Evolutionary conservation across 1,140 invertebrate species (phyloP).

Genomic region (Pinna nobilis): DNA sequence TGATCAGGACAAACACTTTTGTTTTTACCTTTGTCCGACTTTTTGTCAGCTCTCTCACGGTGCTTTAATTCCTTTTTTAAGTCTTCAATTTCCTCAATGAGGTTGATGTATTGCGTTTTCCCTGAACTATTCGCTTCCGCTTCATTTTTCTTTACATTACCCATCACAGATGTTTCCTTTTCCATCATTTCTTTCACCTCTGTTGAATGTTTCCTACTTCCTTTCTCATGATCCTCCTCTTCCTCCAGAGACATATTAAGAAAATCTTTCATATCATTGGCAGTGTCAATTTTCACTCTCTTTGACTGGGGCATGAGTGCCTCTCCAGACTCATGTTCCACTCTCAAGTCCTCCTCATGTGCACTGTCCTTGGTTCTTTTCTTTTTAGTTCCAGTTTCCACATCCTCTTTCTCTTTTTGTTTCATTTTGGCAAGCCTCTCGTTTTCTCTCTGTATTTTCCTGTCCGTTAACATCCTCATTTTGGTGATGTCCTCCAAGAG

Average conservation of each 20-base stretch:
- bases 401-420: neutral
- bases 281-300: constrained; percentile 34
- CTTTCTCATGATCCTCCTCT: neutral
- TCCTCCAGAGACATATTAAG: constrained; percentile 30
- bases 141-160: neutral
- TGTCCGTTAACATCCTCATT: constrained; percentile 9
- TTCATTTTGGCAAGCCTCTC: neutral
- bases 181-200: neutral
- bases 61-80: neutral
- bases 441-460: constrained; percentile 12
- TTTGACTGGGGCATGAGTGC: constrained; percentile 23
- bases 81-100: neutral
- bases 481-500: constrained; percentile 6
- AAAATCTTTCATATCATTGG: constrained; percentile 40
- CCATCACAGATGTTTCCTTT: neutral
- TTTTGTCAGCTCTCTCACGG: neutral
- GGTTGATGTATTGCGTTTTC: neutral
- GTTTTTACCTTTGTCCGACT: neutral
- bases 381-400: constrained; percentile 2
- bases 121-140: neutral
- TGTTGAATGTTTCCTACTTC: neutral
- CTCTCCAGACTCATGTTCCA: constrained; percentile 6
- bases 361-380: constrained; percentile 7
- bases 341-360: neutral
- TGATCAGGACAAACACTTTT: neutral